Conservation (phyloP, 2,113 vertebrate species). For the Fregetta grallaria region DNA sequence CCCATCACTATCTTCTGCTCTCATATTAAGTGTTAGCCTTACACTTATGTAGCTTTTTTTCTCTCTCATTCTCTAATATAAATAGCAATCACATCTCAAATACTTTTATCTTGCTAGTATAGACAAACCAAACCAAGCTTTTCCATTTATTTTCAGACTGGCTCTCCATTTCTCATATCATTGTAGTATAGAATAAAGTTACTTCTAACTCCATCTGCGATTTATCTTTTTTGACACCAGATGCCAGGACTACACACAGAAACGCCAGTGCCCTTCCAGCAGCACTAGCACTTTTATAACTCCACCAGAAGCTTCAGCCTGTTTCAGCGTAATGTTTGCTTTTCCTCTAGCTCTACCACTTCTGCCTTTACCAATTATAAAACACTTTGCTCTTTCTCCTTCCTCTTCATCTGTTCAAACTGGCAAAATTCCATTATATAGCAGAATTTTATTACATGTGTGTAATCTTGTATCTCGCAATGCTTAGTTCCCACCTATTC, state of each 20-base stretch:
- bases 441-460: background rate
- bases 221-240: background rate
- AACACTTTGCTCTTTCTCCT: background rate
- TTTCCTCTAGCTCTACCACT: background rate
- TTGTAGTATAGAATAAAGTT: background rate
- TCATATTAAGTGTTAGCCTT: background rate
- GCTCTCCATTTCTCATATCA: background rate
- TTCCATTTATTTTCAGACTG: background rate
- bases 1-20: background rate
- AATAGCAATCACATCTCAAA: background rate
- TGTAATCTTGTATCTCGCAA: background rate
- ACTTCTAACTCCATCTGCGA: background rate
- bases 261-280: background rate
- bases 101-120: background rate
- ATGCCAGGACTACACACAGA: background rate
- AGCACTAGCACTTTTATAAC: background rate
- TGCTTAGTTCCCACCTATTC: background rate
- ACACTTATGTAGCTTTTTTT: fast-evolving
- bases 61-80: background rate
- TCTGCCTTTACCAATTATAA: background rate
- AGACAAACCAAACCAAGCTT: background rate
- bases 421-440: background rate
- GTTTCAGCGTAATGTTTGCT: background rate
- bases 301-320: background rate
- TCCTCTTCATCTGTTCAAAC: background rate